Conservation (phyloP, 2,888 invertebrate species). For the Meteorus colon region DNA sequence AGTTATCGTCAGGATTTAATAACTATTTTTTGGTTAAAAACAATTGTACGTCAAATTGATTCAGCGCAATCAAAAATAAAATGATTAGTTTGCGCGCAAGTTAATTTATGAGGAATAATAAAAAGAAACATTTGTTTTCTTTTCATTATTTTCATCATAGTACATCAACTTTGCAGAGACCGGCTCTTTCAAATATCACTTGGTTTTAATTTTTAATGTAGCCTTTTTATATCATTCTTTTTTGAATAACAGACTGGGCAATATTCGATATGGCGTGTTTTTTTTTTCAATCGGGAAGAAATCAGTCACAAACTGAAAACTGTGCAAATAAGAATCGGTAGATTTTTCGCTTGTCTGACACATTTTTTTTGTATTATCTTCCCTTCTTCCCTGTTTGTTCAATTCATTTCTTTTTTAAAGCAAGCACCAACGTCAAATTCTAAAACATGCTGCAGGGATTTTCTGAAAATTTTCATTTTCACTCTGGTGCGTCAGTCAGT, state of each 20-base stretch:
- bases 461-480: neutral
- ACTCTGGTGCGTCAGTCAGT: neutral
- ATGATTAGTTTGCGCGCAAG: constrained; percentile 33
- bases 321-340: neutral
- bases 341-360: neutral
- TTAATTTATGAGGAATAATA: constrained; percentile 25
- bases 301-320: neutral
- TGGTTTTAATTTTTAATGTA: constrained; percentile 21
- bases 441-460: neutral
- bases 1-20: constrained; percentile 43
- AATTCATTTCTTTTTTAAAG: neutral
- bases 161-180: constrained; percentile 46
- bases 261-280: constrained; percentile 35
- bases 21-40: constrained; percentile 70
- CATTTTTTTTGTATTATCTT: neutral
- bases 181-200: constrained; percentile 46
- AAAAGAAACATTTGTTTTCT: constrained; percentile 25
- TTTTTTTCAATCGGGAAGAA: constrained; percentile 22
- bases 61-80: constrained; percentile 27
- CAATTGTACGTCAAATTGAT: constrained; percentile 57
- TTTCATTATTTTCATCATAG: constrained; percentile 3
- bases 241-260: constrained; percentile 1
- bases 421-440: neutral
- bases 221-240: constrained; percentile 31
- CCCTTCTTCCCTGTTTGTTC: neutral